Conservation (phyloP, 2,797 vertebrate species). For the Syngnathus rostellatus region DNA sequence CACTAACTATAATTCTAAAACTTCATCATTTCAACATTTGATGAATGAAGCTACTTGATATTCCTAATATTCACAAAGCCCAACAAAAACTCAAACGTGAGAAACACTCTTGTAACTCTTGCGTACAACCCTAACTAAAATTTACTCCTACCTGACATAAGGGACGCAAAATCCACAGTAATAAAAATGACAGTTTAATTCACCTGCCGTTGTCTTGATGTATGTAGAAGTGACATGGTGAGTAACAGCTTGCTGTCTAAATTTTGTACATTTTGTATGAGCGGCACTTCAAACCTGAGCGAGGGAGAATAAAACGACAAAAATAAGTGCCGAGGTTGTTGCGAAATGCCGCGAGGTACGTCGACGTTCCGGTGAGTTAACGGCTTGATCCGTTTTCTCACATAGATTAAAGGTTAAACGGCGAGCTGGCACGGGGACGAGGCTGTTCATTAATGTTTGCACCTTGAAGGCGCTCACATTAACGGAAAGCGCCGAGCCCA, state of each 20-base stretch:
- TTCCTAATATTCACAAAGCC: too few species aligned
- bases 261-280: not conserved
- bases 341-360: not conserved
- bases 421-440: not conserved
- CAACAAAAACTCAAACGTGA: too few species aligned
- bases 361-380: not conserved
- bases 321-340: not conserved
- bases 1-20: too few species aligned
- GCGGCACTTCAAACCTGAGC: not conserved
- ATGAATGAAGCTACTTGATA: too few species aligned
- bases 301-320: not conserved
- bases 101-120: too few species aligned
- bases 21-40: too few species aligned
- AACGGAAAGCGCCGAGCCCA: not conserved
- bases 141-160: too few species aligned
- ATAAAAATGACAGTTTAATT: not conserved
- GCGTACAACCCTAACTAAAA: too few species aligned
- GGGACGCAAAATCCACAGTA: not conserved
- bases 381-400: conserved; percentile 18
- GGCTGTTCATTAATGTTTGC: not conserved
- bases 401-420: conserved; percentile 49
- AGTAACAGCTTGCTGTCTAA: not conserved
- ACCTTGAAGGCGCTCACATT: not conserved
- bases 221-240: not conserved
- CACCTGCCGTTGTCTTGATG: not conserved